Percentiles rank a stretch among this genome's conserved stretches.
These are phyloP conservation scores for Nysson spinosus DNA, from an alignment of 2,888 invertebrate species.

Conservation along the genomic window DNA sequence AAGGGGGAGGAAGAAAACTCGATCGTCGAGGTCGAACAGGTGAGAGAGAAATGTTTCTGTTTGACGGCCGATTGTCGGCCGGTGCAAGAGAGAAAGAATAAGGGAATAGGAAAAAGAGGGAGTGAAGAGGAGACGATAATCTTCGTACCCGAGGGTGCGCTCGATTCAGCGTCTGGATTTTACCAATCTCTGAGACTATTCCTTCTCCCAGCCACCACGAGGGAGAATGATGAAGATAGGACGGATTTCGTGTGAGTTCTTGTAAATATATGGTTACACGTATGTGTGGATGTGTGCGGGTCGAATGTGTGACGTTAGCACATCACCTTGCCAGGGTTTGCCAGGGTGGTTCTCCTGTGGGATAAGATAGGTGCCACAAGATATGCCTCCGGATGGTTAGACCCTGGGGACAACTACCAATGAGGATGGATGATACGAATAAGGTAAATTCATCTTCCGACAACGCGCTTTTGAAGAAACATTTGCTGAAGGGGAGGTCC, in stretches of 20 bases:
- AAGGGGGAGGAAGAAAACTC: conserved; percentile 3
- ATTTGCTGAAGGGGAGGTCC: too few relatives aligned
- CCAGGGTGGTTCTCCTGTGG: conserved; percentile 35
- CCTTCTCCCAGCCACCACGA: not conserved
- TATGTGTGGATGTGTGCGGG: not conserved
- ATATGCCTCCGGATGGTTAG: conserved; percentile 19
- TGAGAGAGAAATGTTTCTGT: too few relatives aligned
- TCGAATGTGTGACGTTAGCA: conserved; percentile 21
- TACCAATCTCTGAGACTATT: conserved; percentile 44
- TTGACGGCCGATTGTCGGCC: too few relatives aligned
- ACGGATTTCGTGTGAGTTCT: not conserved
- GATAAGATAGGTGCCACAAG: conserved; percentile 47
- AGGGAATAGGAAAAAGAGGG: not conserved
- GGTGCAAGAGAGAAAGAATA: not conserved
- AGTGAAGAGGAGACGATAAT: conserved; percentile 36
- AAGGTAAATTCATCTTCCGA: conserved; percentile 40
- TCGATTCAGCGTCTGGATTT: conserved; percentile 55
- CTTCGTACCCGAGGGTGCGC: conserved; percentile 45
- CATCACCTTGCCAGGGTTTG: conserved; percentile 8
- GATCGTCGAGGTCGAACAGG: conserved; percentile 5
- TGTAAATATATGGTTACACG: not conserved
- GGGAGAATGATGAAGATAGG: not conserved
- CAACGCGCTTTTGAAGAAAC: not conserved
- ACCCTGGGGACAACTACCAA: conserved; percentile 40
- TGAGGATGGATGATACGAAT: conserved; percentile 57